Evolutionary conservation across 1,140 invertebrate species (phyloP).

Genomic region (Hyles euphorbiae): DNA sequence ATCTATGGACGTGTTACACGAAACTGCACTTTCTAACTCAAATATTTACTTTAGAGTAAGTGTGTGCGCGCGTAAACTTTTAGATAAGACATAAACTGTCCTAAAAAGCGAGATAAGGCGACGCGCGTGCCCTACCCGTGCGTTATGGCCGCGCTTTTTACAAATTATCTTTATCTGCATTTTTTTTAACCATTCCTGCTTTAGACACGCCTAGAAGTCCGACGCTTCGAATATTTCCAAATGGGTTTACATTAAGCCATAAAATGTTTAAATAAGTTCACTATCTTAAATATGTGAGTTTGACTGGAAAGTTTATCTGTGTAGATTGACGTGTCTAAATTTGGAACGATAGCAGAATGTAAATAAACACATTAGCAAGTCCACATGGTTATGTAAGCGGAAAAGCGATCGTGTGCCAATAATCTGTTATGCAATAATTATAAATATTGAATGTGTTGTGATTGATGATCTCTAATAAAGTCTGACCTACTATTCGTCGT

Average conservation of each 20-base stretch:
- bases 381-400: not conserved
- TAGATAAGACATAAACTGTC: conserved; percentile 65
- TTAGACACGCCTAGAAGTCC: conserved; percentile 38
- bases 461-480: too few species aligned
- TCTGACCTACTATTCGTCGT: too few species aligned
- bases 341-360: not conserved
- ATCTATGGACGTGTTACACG: conserved; percentile 67
- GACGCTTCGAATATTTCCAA: conserved; percentile 12
- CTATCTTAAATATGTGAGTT: conserved; percentile 1
- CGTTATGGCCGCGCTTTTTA: conserved; percentile 44
- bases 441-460: too few species aligned
- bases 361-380: not conserved
- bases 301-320: too few species aligned
- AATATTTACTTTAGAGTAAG: conserved; percentile 67
- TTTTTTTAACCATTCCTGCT: conserved; percentile 41
- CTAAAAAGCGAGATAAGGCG: conserved; percentile 54
- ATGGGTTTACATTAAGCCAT: conserved; percentile 7
- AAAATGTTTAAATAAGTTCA: conserved; percentile 6
- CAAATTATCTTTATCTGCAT: conserved; percentile 52
- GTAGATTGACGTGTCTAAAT: too few species aligned
- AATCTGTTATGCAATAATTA: too few species aligned
- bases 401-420: too few species aligned
- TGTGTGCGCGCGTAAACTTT: conserved; percentile 57
- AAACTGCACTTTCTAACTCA: conserved; percentile 72
- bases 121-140: conserved; percentile 41